Conservation (phyloP, 2,888 invertebrate genomes). For the Philonicus albiceps region DNA sequence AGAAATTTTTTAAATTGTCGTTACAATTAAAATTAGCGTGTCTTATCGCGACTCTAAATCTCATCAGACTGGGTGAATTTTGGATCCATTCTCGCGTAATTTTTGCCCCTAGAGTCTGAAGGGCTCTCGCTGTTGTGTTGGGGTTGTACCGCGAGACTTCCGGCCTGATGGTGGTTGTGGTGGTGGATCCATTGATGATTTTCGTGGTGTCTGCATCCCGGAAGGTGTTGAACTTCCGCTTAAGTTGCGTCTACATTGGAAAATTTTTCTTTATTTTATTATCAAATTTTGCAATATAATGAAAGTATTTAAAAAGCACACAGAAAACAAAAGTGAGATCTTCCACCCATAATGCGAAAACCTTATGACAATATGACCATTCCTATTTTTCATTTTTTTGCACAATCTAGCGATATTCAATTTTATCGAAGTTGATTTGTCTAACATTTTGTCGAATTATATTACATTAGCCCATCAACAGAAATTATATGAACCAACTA, state of each 20-base stretch:
- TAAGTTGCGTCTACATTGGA: slow-evolving; percentile 57
- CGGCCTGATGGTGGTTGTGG: slow-evolving; percentile 55
- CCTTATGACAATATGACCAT: neutral
- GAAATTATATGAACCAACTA: too few species aligned
- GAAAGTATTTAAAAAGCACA: slow-evolving; percentile 7
- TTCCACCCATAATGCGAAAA: neutral
- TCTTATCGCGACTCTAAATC: neutral
- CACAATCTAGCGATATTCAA: neutral
- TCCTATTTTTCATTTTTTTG: neutral
- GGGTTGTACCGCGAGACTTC: slow-evolving; percentile 62
- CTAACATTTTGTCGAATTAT: neutral
- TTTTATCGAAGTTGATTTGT: neutral
- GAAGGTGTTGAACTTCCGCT: slow-evolving; percentile 64
- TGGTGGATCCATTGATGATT: slow-evolving; percentile 60
- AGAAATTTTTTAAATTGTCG: slow-evolving; percentile 7
- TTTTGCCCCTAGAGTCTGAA: slow-evolving; percentile 71
- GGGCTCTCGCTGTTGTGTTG: slow-evolving; percentile 70
- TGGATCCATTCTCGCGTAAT: neutral
- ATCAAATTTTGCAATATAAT: neutral
- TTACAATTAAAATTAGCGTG: neutral
- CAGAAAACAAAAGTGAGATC: neutral
- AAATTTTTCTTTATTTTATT: neutral
- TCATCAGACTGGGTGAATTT: neutral
- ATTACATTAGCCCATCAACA: too few species aligned
- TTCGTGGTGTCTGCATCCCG: slow-evolving; percentile 63